These are phyloP conservation scores for Calonectris borealis DNA, from an alignment of 2,113 vertebrate genomes.

Conservation along the genomic window DNA sequence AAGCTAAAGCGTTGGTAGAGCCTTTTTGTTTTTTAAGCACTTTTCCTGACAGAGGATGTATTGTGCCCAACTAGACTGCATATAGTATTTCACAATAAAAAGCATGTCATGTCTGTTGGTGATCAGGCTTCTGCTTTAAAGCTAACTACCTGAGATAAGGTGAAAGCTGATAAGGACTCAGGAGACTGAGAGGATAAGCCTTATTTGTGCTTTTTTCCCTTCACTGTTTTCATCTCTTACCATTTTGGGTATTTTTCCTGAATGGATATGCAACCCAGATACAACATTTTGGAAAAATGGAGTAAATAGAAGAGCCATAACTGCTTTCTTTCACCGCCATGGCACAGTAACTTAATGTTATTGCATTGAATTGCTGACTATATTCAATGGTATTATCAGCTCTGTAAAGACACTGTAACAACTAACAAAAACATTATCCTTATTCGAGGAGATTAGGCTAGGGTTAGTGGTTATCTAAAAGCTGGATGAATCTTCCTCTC, in stretches of 20 bases:
- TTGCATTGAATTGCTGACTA: neutral
- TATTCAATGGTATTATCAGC: neutral
- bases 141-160: neutral
- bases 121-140: neutral
- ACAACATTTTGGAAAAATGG: neutral
- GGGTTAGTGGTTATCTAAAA: neutral
- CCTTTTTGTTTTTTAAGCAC: neutral
- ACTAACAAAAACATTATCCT: neutral
- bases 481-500: neutral
- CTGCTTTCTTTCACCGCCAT: neutral
- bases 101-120: neutral
- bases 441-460: neutral
- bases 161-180: neutral
- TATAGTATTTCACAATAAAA: neutral
- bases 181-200: neutral
- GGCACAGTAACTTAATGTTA: neutral
- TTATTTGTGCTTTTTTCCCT: neutral
- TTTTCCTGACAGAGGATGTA: neutral
- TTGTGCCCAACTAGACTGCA: neutral
- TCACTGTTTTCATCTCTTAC: neutral
- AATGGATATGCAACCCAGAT: neutral
- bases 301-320: neutral
- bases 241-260: neutral
- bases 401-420: neutral
- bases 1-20: neutral